Base-by-base conservation (phyloP, 2,113 vertebrate species). In the Hippocampus zosterae region DNA sequence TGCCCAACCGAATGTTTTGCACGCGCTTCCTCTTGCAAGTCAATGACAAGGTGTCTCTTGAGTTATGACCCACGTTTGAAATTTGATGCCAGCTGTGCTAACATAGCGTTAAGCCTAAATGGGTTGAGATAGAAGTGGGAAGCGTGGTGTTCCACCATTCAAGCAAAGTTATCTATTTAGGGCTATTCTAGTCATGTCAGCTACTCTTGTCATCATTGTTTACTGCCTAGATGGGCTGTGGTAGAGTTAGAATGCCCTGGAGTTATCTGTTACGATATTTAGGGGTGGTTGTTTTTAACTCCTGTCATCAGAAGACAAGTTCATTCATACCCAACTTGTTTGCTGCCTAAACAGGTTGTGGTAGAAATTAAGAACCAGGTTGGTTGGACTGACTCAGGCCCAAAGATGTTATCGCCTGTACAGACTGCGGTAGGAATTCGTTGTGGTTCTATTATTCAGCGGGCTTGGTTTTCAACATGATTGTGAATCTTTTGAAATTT, bases 21-120 rank as follows among this genome's bases (percentile, higher is more conserved):
- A 40, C 59, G 10, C 59, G 40, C 18, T 4, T 62, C 19, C 29
- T 62, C 33, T 10, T 10, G 41, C 82, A 67, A 68, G 15, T 27
- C 11, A 57, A 57, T 59, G 56, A 29, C 56, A 59, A 55, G 52
- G 12, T 46, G n/a, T 27, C 19, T 48, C 16, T 27, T 18, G 25
- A 48, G 23, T 2, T 60, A 33, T 60, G 57, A 29, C 12, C 13
- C 13, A 8, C 13, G 25, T 60, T 18, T 33, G 57, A 27, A 33
- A 60, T 60, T 60, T 60, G 7, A 2, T 60, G 57, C 13, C 23
- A 15, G 11, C 55, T 57, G n/a, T 9, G 55, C 12, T 57, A 25
- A 27, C 11, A 12, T 25, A 13, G 25, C 12, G 5, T 13, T 5
- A 10, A 1, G 23, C 11, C 55, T 57, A 12, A 27, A 57, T 13